These are phyloP conservation scores for Muscicapa adusta DNA, from an alignment of 2,113 vertebrate species.

Conservation along the genomic window DNA sequence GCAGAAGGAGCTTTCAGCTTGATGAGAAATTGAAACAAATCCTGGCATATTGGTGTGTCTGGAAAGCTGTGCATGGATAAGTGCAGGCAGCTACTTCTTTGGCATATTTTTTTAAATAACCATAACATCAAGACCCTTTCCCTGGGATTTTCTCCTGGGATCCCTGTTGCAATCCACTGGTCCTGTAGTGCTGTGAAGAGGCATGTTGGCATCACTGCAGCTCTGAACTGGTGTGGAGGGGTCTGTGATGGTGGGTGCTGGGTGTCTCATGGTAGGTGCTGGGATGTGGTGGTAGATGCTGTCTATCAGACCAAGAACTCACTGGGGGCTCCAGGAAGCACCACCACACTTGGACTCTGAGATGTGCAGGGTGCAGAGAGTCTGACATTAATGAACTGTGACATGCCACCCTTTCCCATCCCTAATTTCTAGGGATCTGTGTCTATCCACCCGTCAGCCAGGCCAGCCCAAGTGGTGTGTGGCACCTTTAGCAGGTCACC, in stretches of 20 bases:
- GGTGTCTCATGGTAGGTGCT: background rate
- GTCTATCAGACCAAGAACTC: background rate
- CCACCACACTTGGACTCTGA: rapidly evolving
- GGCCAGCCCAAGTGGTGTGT: background rate
- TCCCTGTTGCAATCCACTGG: background rate
- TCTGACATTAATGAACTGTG: background rate
- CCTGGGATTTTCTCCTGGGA: background rate
- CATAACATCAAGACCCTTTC: background rate
- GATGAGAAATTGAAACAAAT: background rate
- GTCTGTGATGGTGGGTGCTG: background rate
- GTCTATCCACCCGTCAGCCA: background rate
- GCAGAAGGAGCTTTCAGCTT: background rate
- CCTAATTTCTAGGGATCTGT: background rate
- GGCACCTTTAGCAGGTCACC: background rate
- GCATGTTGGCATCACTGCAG: background rate
- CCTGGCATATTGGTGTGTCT: background rate
- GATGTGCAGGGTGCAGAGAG: rapidly evolving
- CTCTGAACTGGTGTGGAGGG: background rate
- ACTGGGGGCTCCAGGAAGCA: background rate
- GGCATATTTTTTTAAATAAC: background rate
- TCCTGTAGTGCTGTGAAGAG: background rate
- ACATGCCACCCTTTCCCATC: background rate
- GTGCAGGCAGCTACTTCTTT: background rate
- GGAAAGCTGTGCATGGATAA: background rate
- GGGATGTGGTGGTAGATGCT: background rate